Conservation (phyloP, 2,888 invertebrate genomes). For the Rhingia campestris region DNA sequence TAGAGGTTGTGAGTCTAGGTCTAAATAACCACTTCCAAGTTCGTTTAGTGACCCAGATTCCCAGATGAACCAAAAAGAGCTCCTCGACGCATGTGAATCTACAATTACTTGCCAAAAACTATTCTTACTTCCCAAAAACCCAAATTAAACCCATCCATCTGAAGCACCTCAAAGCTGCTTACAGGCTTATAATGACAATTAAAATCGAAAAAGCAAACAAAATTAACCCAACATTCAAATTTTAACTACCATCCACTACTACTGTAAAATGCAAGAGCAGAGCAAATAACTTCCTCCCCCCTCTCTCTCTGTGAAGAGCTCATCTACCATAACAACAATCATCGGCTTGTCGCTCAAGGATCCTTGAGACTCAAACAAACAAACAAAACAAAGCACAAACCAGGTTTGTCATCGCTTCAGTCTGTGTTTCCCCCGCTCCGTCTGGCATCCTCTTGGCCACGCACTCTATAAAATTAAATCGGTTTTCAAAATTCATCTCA, state of each 20-base stretch:
- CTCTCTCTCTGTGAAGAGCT: neutral
- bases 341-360: constrained; percentile 44
- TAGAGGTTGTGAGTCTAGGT: no score
- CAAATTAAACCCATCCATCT: neutral
- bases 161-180: constrained; percentile 1
- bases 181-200: constrained; percentile 12
- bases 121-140: no score
- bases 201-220: constrained; percentile 35
- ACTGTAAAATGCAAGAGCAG: no score
- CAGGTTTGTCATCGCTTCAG: constrained; percentile 1
- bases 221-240: constrained; percentile 34
- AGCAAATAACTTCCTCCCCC: no score
- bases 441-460: neutral
- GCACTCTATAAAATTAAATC: constrained; percentile 72
- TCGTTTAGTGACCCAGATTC: no score
- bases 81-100: no score
- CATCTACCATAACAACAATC: constrained; percentile 39
- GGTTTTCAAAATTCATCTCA: constrained; percentile 56
- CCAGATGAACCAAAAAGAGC: no score
- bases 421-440: no score
- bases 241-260: no score
- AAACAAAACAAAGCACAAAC: constrained; percentile 23
- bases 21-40: no score
- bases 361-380: constrained; percentile 39
- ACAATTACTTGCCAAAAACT: no score